phyloP scores from a whole-genome alignment of 2,888 invertebrate species.

The Nasonia oneida region DNA sequence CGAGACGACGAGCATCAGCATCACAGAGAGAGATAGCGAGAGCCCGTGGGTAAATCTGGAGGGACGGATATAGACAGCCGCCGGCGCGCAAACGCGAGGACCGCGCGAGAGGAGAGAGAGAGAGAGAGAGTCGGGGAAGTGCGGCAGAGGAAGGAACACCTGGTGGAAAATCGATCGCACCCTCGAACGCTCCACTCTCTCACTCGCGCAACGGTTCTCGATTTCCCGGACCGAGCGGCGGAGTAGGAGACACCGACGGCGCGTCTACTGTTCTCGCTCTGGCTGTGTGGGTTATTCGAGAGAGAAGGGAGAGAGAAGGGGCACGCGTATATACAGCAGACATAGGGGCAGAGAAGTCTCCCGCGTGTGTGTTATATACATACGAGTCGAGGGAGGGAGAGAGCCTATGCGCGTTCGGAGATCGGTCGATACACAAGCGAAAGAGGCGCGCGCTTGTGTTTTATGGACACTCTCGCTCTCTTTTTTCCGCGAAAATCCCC shows the following conservation, averaged over 20 bases:
- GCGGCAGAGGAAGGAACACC: slow-evolving; percentile 41
- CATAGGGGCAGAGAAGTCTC: slow-evolving; percentile 14
- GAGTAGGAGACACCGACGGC: background rate
- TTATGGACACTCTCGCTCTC: background rate
- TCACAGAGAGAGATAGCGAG: background rate
- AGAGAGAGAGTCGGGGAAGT: background rate
- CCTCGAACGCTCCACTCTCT: slow-evolving; percentile 14
- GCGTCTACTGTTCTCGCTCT: background rate
- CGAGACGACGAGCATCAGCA: background rate
- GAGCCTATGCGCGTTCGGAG: slow-evolving; percentile 13
- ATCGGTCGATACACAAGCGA: slow-evolving; percentile 53
- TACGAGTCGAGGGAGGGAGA: slow-evolving; percentile 5
- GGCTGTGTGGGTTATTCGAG: background rate
- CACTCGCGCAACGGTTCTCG: slow-evolving; percentile 54
- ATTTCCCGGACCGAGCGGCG: slow-evolving; percentile 55
- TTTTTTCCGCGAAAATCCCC: background rate
- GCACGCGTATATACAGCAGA: background rate
- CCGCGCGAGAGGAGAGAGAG: background rate
- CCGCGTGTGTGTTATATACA: background rate
- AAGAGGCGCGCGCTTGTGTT: background rate
- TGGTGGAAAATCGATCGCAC: slow-evolving; percentile 62
- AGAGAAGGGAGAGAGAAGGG: slow-evolving; percentile 7
- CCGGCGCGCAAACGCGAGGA: background rate
- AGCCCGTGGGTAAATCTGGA: slow-evolving; percentile 34
- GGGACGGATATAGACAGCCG: slow-evolving; percentile 30